These are phyloP conservation scores for Eurytoma adleriae DNA, from an alignment of 2,888 invertebrate species.

Conservation along the genomic window DNA sequence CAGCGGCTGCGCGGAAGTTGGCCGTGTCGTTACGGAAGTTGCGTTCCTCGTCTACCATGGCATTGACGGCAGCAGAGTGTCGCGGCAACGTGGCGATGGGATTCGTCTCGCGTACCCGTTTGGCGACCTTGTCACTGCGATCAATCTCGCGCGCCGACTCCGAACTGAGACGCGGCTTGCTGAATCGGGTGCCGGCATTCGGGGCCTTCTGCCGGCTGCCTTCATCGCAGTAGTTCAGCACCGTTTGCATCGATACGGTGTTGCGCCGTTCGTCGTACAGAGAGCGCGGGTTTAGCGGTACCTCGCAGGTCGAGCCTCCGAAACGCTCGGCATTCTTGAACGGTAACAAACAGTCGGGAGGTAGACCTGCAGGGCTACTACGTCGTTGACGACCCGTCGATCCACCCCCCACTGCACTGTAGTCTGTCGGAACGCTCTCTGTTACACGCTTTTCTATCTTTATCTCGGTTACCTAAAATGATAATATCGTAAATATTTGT, in stretches of 20 bases:
- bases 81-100: conserved; percentile 73
- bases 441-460: conserved; percentile 71
- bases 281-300: conserved; percentile 71
- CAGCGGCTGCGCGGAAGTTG: conserved; percentile 64
- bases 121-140: conserved; percentile 62
- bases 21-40: conserved; percentile 60
- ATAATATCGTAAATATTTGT: neutral
- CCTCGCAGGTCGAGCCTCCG: conserved; percentile 71
- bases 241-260: conserved; percentile 72
- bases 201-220: conserved; percentile 50
- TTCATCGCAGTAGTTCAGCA: conserved; percentile 68
- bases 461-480: conserved; percentile 60
- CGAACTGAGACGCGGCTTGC: conserved; percentile 71
- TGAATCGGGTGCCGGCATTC: neutral
- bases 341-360: conserved; percentile 56
- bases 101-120: conserved; percentile 65
- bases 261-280: conserved; percentile 70
- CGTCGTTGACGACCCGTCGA: neutral
- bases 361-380: conserved; percentile 50
- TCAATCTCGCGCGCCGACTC: conserved; percentile 72
- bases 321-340: conserved; percentile 51
- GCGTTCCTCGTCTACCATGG: conserved; percentile 28
- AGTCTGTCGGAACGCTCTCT: conserved; percentile 63
- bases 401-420: conserved; percentile 42
- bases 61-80: conserved; percentile 60